Evolutionary conservation across 2,888 invertebrate genomes (phyloP).

Genomic region (Heteromurus nitidus): DNA sequence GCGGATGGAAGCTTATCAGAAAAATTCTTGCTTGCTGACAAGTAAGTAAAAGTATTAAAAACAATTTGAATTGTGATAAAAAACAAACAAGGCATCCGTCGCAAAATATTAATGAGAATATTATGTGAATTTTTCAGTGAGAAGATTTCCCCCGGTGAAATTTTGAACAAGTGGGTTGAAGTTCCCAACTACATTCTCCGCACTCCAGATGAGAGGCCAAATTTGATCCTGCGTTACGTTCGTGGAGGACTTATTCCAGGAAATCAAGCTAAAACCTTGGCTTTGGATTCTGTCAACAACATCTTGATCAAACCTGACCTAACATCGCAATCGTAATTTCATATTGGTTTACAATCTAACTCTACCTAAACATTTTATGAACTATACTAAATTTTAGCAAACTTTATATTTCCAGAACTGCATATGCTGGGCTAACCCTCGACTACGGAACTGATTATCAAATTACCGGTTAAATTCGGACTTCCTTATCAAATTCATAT

Average conservation of each 20-base stretch:
- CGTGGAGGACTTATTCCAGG: conserved; percentile 70
- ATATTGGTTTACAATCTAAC: not conserved
- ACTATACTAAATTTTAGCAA: not conserved
- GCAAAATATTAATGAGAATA: not conserved
- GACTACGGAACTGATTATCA: conserved; percentile 67
- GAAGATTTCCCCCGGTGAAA: conserved; percentile 60
- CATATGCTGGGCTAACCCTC: conserved; percentile 65
- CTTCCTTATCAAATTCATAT: not conserved
- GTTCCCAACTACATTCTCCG: conserved; percentile 68
- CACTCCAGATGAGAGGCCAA: conserved; percentile 47
- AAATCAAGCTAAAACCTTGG: conserved; percentile 66
- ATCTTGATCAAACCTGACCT: conserved; percentile 67
- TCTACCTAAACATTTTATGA: conserved; percentile 6
- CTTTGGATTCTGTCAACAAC: conserved; percentile 62
- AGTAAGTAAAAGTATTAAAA: conserved; percentile 23
- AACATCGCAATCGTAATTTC: conserved; percentile 68
- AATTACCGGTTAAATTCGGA: conserved; percentile 47
- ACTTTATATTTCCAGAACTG: conserved; percentile 38
- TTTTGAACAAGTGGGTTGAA: conserved; percentile 67
- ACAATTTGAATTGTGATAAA: no score
- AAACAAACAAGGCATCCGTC: no score
- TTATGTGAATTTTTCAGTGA: conserved; percentile 59
- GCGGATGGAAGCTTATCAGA: conserved; percentile 63
- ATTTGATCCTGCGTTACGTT: conserved; percentile 62
- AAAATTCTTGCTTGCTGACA: conserved; percentile 55